These are phyloP conservation scores for Agonopterix arenella DNA, from an alignment of 2,888 invertebrate species.

Conservation along the genomic window DNA sequence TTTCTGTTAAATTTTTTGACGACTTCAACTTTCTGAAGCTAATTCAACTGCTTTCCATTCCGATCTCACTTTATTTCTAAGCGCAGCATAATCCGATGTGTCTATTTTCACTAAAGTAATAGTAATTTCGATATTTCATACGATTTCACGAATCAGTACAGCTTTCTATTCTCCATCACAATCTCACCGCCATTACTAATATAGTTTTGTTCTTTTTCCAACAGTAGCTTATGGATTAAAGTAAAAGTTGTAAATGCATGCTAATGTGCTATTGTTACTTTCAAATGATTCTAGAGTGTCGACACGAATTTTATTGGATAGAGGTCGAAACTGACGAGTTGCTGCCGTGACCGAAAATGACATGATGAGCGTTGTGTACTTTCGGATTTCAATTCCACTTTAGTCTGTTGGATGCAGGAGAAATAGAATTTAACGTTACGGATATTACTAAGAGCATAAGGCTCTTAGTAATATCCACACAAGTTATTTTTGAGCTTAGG, in stretches of 20 bases:
- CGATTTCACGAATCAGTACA: constrained; percentile 25
- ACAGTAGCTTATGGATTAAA: constrained; percentile 43
- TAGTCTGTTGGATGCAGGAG: too few relatives aligned
- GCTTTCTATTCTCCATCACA: constrained; percentile 48
- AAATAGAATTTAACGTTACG: too few relatives aligned
- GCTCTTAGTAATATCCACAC: too few relatives aligned
- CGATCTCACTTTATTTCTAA: constrained; percentile 5
- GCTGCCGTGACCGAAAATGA: constrained; percentile 21
- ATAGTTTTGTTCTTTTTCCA: constrained; percentile 25
- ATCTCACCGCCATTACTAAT: constrained; percentile 40
- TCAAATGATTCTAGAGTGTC: constrained; percentile 36
- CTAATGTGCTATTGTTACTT: constrained; percentile 55
- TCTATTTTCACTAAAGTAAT: constrained; percentile 27
- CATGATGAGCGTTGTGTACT: constrained; percentile 26
- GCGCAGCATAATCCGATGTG: constrained; percentile 19
- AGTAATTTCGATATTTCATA: constrained; percentile 21
- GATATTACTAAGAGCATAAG: too few relatives aligned
- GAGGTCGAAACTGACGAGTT: constrained; percentile 23
- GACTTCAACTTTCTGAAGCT: not conserved
- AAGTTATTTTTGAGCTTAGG: too few relatives aligned
- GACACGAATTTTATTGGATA: constrained; percentile 35
- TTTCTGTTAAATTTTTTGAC: too few relatives aligned
- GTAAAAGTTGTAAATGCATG: constrained; percentile 57
- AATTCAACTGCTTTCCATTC: not conserved
- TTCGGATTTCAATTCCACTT: constrained; percentile 15